Percentiles rank a stretch among this genome's conserved stretches.
These are phyloP conservation scores for Gulo gulo DNA, from an alignment of 2,113 vertebrate species.

Conservation along the genomic window DNA sequence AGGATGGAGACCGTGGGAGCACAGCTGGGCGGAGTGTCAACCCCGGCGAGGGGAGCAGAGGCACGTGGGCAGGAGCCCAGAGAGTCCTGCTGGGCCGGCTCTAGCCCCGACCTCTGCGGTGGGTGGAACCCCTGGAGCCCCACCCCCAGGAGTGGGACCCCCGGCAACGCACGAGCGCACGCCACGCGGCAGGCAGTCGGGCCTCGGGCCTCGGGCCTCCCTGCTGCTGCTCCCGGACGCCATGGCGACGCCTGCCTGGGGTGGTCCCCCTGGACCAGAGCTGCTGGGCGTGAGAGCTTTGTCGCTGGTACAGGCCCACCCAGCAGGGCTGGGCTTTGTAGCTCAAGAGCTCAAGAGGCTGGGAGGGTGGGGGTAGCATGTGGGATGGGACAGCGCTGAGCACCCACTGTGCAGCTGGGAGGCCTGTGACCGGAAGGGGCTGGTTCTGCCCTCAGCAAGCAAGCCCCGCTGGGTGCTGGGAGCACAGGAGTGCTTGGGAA, in stretches of 20 bases:
- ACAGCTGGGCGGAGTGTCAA: rapidly evolving
- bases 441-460: background rate
- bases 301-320: background rate
- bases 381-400: background rate
- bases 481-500: rapidly evolving
- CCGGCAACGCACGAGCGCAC: rapidly evolving
- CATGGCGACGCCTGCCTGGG: background rate
- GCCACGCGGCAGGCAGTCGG: rapidly evolving
- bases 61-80: rapidly evolving
- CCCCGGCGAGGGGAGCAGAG: rapidly evolving
- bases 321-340: background rate
- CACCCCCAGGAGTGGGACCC: background rate
- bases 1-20: background rate
- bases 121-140: too few relatives aligned
- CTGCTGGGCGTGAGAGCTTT: background rate
- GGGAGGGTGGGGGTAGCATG: background rate
- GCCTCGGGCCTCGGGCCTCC: background rate
- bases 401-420: rapidly evolving
- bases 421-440: background rate
- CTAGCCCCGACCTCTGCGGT: rapidly evolving
- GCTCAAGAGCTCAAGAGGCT: background rate
- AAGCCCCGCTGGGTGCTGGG: background rate
- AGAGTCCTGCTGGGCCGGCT: rapidly evolving
- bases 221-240: background rate
- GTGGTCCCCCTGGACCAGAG: conserved; percentile 20